phyloP scores from a whole-genome alignment of 2,888 invertebrate genomes.

The Cephus spinipes region DNA sequence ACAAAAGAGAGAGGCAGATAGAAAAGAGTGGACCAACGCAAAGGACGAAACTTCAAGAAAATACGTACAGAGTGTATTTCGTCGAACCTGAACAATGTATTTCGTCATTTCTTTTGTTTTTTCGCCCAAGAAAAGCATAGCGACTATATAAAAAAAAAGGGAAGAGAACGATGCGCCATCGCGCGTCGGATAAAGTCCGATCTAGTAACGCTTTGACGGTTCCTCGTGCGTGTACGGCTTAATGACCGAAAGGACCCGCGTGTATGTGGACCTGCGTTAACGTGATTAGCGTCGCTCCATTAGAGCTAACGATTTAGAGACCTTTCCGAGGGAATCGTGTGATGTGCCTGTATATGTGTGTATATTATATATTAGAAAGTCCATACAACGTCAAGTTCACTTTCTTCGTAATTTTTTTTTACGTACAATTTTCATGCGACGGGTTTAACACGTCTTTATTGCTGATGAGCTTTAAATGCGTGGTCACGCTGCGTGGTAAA shows the following conservation, averaged over 20 bases:
- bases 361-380: neutral
- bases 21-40: neutral
- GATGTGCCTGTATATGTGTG: neutral
- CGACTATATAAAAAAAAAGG: neutral
- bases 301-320: constrained; percentile 26
- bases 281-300: constrained; percentile 49
- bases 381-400: neutral
- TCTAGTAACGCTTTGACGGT: neutral
- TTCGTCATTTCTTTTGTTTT: neutral
- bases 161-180: neutral
- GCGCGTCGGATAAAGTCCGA: neutral
- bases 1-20: no score
- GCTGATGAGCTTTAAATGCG: neutral
- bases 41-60: neutral
- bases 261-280: constrained; percentile 34
- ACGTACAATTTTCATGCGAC: neutral
- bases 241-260: constrained; percentile 42
- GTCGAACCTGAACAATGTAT: neutral
- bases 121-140: neutral
- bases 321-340: neutral
- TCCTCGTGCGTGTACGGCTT: constrained; percentile 22
- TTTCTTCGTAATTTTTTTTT: neutral
- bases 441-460: neutral
- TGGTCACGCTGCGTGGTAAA: neutral
- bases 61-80: neutral